Percentiles rank a stretch among this genome's conserved stretches.
Conservation (phyloP, 2,888 invertebrate genomes). For the Aporophyla nigra region DNA sequence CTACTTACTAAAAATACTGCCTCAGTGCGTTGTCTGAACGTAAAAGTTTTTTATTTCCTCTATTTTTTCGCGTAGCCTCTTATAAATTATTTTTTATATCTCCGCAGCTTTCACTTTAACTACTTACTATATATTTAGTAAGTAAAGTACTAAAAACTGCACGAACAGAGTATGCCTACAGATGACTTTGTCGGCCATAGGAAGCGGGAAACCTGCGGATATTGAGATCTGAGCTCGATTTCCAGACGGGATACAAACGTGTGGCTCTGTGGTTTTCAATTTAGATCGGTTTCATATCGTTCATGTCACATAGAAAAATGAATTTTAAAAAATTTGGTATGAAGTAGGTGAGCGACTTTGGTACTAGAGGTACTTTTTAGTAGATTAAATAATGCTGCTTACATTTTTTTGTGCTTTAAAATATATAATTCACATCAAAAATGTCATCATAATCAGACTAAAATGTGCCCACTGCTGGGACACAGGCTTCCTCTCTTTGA, state of each 20-base stretch:
- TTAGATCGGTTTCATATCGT: neutral
- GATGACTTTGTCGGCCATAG: neutral
- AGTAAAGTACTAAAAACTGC: neutral
- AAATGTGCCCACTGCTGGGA: too few species aligned
- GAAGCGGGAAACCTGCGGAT: constrained; percentile 44
- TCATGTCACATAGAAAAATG: neutral
- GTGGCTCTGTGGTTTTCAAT: constrained; percentile 16
- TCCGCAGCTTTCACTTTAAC: too few species aligned
- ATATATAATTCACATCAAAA: neutral
- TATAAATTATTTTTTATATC: neutral
- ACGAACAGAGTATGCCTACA: neutral
- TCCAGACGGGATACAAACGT: constrained; percentile 34
- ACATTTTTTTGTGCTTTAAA: neutral
- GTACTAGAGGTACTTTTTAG: neutral
- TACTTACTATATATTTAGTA: too few species aligned
- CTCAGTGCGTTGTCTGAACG: neutral
- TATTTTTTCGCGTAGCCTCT: neutral
- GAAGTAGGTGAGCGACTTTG: neutral
- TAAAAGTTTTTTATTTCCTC: neutral
- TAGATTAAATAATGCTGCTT: neutral
- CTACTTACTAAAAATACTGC: too few species aligned
- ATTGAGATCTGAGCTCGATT: constrained; percentile 44
- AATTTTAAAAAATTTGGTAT: neutral
- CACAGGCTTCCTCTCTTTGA: too few species aligned
- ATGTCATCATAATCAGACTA: too few species aligned